Conservation (phyloP, 2,797 vertebrate genomes). For the Hippopotamyrus pictus region DNA sequence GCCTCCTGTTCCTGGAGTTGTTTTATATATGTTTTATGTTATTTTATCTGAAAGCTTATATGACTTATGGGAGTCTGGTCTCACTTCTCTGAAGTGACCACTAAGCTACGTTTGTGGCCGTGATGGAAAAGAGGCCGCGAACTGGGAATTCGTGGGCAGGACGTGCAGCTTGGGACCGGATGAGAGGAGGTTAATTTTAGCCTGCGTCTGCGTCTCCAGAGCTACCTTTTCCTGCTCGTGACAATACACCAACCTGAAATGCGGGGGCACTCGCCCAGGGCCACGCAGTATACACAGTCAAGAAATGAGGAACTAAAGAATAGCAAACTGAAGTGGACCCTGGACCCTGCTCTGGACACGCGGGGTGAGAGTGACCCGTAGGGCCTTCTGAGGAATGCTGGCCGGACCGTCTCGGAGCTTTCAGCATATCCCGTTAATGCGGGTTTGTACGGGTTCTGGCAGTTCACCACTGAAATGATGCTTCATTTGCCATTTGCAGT, state of each 20-base stretch:
- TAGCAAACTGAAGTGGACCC: background rate
- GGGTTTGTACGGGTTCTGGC: background rate
- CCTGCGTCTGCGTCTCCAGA: background rate
- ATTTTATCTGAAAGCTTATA: background rate
- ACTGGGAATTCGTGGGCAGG: background rate
- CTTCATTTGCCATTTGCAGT: background rate
- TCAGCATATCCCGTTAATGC: background rate
- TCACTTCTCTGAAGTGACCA: background rate
- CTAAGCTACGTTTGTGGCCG: background rate
- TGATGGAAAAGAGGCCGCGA: background rate
- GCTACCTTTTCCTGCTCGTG: background rate
- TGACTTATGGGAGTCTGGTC: background rate
- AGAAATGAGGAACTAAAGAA: background rate
- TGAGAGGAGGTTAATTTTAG: constrained; percentile 16
- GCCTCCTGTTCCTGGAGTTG: background rate
- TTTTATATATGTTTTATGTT: background rate
- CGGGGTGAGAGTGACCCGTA: background rate
- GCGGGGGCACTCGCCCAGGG: background rate
- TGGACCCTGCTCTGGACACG: background rate
- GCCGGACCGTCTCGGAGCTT: background rate
- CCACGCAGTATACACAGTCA: background rate
- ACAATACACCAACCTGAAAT: background rate
- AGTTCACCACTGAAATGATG: background rate
- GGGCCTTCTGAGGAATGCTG: background rate
- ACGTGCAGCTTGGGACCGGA: background rate